Evolutionary conservation across 2,797 vertebrate species (phyloP).

Genomic region (Margarornis squamiger): DNA sequence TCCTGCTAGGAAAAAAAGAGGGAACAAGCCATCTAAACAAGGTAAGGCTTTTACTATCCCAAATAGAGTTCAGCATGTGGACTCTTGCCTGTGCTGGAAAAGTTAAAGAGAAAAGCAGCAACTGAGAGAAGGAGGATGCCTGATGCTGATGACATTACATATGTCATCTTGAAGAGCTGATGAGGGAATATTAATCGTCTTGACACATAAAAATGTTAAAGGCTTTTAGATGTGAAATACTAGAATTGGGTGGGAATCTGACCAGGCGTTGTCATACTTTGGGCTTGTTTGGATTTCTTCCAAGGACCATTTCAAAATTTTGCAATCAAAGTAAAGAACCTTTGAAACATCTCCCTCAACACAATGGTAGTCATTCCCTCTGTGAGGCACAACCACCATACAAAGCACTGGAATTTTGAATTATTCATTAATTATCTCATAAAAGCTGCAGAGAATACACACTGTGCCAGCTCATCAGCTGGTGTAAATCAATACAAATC

Average conservation of each 20-base stretch:
- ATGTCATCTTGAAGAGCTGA: constrained; percentile 32
- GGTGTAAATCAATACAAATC: constrained; percentile 26
- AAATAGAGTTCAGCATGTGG: constrained; percentile 40
- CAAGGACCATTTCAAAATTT: constrained; percentile 24
- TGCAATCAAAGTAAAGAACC: neutral
- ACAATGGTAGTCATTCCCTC: neutral
- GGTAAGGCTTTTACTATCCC: constrained; percentile 54
- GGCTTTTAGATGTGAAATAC: constrained; percentile 25
- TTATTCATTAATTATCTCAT: constrained; percentile 16
- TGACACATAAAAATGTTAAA: constrained; percentile 8
- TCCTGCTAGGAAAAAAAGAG: constrained; percentile 52
- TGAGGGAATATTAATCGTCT: constrained; percentile 10
- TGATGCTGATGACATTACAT: constrained; percentile 39
- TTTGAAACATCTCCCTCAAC: neutral
- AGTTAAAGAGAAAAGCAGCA: constrained; percentile 59
- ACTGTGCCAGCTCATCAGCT: constrained; percentile 33
- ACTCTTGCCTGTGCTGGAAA: constrained; percentile 28
- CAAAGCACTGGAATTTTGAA: neutral
- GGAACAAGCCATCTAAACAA: constrained; percentile 43
- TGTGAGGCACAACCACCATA: neutral
- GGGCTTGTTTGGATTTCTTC: constrained; percentile 17
- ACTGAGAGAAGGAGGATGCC: neutral
- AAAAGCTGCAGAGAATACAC: constrained; percentile 15
- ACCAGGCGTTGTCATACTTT: neutral
- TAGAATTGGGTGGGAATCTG: constrained; percentile 18